These are phyloP conservation scores for Steinernema scapterisci DNA, from an alignment of 2,888 invertebrate species.

Conservation along the genomic window DNA sequence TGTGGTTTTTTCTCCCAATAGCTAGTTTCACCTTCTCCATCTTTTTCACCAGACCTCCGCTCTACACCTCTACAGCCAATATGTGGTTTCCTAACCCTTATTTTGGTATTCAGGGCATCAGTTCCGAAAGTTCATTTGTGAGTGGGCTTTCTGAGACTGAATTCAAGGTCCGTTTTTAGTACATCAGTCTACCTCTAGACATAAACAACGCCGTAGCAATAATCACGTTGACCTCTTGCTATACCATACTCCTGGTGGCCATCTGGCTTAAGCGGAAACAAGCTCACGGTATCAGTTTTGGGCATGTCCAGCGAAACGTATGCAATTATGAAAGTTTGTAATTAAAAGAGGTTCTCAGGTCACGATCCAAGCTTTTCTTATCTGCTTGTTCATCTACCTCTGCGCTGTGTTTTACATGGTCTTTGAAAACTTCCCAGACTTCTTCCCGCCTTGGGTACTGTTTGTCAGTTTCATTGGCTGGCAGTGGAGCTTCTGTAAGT, in stretches of 20 bases:
- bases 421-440: conserved; percentile 7
- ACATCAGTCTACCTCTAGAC: not conserved
- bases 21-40: not conserved
- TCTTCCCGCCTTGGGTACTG: not conserved
- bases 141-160: not conserved
- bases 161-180: not conserved
- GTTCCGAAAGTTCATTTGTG: not conserved
- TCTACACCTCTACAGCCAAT: not conserved
- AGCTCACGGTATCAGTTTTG: not conserved
- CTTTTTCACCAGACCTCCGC: not conserved
- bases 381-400: conserved; percentile 12
- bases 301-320: conserved; percentile 1
- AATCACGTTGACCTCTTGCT: not conserved
- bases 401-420: not conserved
- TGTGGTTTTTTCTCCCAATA: not conserved
- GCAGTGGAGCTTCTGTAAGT: conserved; percentile 1
- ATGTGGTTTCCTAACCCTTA: not conserved
- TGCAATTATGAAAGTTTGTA: not conserved
- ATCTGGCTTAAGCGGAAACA: not conserved
- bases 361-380: conserved; percentile 10
- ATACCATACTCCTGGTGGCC: not conserved
- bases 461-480: not conserved
- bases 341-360: not conserved
- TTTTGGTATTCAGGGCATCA: not conserved
- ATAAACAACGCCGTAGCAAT: conserved; percentile 23